Percentiles rank a stretch among this genome's conserved stretches.
Evolutionary conservation across 2,888 invertebrate species (phyloP).

Genomic region (Lagria hirta): DNA sequence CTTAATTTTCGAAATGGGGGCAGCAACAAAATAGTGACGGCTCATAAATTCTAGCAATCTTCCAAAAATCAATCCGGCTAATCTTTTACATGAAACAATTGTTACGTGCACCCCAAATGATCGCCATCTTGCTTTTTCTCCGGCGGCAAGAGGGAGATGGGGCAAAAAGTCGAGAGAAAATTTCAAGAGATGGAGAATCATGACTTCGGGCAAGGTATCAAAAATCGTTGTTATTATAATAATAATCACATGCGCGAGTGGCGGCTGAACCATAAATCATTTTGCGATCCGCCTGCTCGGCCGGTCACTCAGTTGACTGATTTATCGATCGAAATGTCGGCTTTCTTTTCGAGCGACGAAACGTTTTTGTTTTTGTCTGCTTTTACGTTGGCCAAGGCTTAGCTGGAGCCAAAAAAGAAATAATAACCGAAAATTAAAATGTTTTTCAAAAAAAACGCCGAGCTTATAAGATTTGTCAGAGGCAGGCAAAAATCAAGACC

Average conservation of each 20-base stretch:
- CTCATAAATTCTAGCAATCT: slow-evolving; percentile 30
- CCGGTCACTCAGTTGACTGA: slow-evolving; percentile 53
- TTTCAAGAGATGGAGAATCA: slow-evolving; percentile 35
- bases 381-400: slow-evolving; percentile 8
- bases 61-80: slow-evolving; percentile 31
- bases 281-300: slow-evolving; percentile 51
- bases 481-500: too few species aligned
- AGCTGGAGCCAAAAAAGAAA: slow-evolving; percentile 5
- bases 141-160: slow-evolving; percentile 14
- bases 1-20: slow-evolving; percentile 15
- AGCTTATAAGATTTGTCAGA: too few species aligned
- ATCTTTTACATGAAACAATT: slow-evolving; percentile 13
- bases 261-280: slow-evolving; percentile 52
- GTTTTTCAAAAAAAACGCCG: too few species aligned
- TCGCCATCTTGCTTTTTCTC: slow-evolving; percentile 13
- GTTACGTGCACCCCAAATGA: slow-evolving; percentile 8
- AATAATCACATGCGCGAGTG: slow-evolving; percentile 55
- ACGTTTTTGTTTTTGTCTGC: slow-evolving; percentile 21
- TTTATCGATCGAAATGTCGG: slow-evolving; percentile 52
- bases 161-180: slow-evolving; percentile 4
- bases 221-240: slow-evolving; percentile 54
- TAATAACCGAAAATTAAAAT: slow-evolving; percentile 11
- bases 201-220: slow-evolving; percentile 48
- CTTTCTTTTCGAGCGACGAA: slow-evolving; percentile 35
- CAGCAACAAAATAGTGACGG: slow-evolving; percentile 23